Evolutionary conservation across 1,140 invertebrate species (phyloP), one percentile per base, ranked within the genome.

Genomic region (Zaprionus ghesquierei): DNA sequence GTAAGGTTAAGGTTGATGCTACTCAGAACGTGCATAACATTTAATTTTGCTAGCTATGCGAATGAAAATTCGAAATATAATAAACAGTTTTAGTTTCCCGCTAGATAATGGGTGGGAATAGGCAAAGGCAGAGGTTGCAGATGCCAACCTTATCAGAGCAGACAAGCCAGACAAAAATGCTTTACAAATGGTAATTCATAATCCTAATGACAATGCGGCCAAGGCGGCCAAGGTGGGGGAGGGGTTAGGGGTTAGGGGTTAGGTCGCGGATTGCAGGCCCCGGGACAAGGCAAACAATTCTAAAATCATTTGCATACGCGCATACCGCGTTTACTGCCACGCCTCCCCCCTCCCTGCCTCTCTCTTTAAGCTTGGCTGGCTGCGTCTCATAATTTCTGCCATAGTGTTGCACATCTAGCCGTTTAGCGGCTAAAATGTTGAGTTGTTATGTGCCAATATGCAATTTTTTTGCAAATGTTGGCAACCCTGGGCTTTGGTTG

Each of bases 181-280:
- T 63, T 80, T 75, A 80, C 72, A 80, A 80, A 80, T 80, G 77
- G 72, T 80, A 80, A 80, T 80, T 80, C 77, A 75, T 80, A 80
- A 79, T 80, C 72, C 71, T 80, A 80, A 80, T 80, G 77, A 79
- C 77, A 79, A 76, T 79, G 64, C 62, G 61, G 22, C 54, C 59
- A 20, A 13, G 46, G 35, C n/a, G 35, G 27, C 9, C 29, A 51
- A 50, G 38, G 68, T 20, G 10, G 29, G 18, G 15, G n/a, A 9
- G 15, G 29, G 12, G 27, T 18, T n/a, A 10, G 55, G n/a, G 38
- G 33, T n/a, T 46, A 46, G 20, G 25, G 18, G 22, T 6, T 33
- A 5, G 51, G n/a, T 20, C 13, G 18, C 3, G 29, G 31, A 5
- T 59, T 22, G 13, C 12, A 49, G 27, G 25, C 64, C 15, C n/a